These are phyloP conservation scores for Stegodyphus dumicola DNA, from an alignment of 1,140 invertebrate genomes.

Conservation along the genomic window DNA sequence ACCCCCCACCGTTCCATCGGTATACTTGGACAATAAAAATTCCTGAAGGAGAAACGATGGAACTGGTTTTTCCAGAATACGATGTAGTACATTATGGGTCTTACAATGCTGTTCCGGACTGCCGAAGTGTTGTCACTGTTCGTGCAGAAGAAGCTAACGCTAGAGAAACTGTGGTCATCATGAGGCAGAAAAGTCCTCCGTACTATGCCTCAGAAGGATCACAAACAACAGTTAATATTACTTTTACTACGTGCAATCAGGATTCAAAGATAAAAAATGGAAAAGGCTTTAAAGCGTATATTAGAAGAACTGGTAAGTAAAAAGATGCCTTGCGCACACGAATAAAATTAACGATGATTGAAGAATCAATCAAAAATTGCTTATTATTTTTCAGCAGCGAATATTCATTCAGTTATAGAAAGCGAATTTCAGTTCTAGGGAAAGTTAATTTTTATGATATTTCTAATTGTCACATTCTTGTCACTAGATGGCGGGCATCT, in stretches of 20 bases:
- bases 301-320: constrained; percentile 61
- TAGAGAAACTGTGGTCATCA: constrained; percentile 55
- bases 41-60: constrained; percentile 57
- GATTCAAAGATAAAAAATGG: constrained; percentile 14
- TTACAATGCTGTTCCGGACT: constrained; percentile 63
- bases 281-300: constrained; percentile 63
- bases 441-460: too few relatives aligned
- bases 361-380: neutral
- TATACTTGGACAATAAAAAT: constrained; percentile 64
- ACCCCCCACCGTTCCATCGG: constrained; percentile 63
- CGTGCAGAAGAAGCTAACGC: constrained; percentile 49
- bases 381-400: neutral
- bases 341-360: neutral
- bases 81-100: constrained; percentile 64
- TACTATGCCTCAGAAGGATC: constrained; percentile 64
- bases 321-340: neutral
- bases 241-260: constrained; percentile 64
- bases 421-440: too few relatives aligned
- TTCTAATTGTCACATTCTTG: too few relatives aligned
- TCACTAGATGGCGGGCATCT: too few relatives aligned
- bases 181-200: constrained; percentile 61
- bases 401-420: neutral
- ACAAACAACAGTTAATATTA: constrained; percentile 59
- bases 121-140: constrained; percentile 61
- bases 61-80: constrained; percentile 64